These are phyloP conservation scores for Platyura marginata DNA, from an alignment of 1,140 invertebrate genomes.

Conservation along the genomic window DNA sequence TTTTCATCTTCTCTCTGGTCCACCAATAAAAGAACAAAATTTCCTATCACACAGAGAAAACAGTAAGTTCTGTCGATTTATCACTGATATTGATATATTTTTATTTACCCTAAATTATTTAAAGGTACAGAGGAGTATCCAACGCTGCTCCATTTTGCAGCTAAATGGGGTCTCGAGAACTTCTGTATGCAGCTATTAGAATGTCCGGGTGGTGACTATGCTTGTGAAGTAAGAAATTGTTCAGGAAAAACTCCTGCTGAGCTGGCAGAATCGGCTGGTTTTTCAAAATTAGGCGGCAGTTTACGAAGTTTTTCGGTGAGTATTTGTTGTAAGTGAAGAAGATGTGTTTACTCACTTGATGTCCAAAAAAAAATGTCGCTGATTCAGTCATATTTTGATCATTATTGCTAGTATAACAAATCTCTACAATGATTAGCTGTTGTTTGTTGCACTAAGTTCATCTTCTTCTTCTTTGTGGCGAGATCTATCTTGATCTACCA, in stretches of 20 bases:
- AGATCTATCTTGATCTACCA: too few relatives aligned
- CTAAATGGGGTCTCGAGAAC: conserved; percentile 65
- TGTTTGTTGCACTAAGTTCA: too few relatives aligned
- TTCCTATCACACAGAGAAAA: conserved; percentile 19
- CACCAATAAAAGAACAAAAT: conserved; percentile 25
- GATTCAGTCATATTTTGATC: too few relatives aligned
- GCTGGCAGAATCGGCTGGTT: conserved; percentile 52
- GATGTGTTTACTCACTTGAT: too few relatives aligned
- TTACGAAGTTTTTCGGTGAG: conserved; percentile 56
- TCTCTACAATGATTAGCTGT: too few relatives aligned
- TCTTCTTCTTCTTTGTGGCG: too few relatives aligned
- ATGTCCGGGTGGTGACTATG: conserved; percentile 60
- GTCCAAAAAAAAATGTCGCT: too few relatives aligned
- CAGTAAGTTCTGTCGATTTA: conserved; percentile 7
- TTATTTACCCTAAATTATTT: conserved; percentile 3
- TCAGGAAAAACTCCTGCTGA: conserved; percentile 62
- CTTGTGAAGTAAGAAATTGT: conserved; percentile 58
- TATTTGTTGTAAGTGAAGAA: too few relatives aligned
- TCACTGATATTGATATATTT: neutral
- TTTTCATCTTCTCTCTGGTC: conserved; percentile 49
- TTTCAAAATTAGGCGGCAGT: conserved; percentile 46
- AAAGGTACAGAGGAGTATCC: conserved; percentile 64
- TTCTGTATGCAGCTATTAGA: conserved; percentile 65
- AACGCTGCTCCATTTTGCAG: conserved; percentile 73
- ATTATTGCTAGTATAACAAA: too few relatives aligned